Base-by-base conservation (phyloP, 2,888 invertebrate species). In the Octonoba sinensis region DNA sequence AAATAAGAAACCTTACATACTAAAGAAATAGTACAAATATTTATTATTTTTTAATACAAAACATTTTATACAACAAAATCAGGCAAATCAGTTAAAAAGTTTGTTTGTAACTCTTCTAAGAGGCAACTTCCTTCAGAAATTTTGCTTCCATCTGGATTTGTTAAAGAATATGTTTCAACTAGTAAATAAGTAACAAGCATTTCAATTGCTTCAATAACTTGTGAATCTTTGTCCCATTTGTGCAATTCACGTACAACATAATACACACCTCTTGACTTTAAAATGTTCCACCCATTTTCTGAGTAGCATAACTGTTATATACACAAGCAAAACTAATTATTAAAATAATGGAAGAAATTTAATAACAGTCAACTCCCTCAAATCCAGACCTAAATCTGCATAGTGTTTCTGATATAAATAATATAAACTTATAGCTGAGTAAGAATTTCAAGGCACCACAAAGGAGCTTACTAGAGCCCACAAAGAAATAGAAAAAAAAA, bases 291-390 rank as follows among this genome's bases (percentile, higher is more conserved):
- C 1, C 77, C 71, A 22, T 65, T 22, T 47, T 70, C 71, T 18
- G 77, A 60, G 54, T 77, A 71, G 49, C 77, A 77, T 27, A 77
- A 22, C 77, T 77, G 24, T 16, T 36, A 16, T 15, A 18, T 54
- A 8, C 36, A 36, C 36, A 36, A 36, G 11, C 27, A 27, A 27
- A 27, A 27, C 1, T 36, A 6, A 11, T 2, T 4, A 6, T 36
- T 8, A 36, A 36, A 36, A 36, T 36, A 8, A 36, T 36, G 36
- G 36, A 36, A 11, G 3, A 36, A 36, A 36, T 36, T 36, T 36
- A 36, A 36, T 36, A n/a, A 36, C 36, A 36, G 36, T 8, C 3
- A 36, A 36, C 27, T 27, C 2, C 27, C 27, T 27, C 6, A 3
- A 27, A 27, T 27, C 27, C 27, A 27, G 27, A n/a, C n/a, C n/a